Percentiles rank a stretch among this genome's conserved stretches.
These are phyloP conservation scores for Zosterops borbonicus DNA, from an alignment of 2,113 vertebrate species.

Conservation along the genomic window DNA sequence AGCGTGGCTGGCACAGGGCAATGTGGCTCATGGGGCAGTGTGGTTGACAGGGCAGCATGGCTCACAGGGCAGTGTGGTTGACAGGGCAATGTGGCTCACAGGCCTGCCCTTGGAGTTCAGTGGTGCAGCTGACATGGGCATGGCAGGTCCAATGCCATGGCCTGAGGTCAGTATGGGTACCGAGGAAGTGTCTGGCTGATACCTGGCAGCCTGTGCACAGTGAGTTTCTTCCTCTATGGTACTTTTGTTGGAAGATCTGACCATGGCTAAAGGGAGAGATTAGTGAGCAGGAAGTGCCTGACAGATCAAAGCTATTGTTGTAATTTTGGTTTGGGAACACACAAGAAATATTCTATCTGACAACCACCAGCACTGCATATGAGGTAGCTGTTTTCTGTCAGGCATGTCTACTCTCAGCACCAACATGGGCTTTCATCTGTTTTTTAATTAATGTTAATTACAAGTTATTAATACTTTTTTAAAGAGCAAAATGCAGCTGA, in stretches of 20 bases:
- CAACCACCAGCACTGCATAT: neutral
- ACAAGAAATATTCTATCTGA: neutral
- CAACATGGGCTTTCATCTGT: constrained; percentile 36
- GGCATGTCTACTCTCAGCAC: neutral
- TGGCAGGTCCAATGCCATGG: neutral
- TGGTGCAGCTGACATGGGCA: neutral
- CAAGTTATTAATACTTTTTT: constrained; percentile 22
- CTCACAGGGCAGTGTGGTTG: too few relatives aligned
- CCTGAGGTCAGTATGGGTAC: fast-evolving
- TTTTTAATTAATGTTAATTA: constrained; percentile 57
- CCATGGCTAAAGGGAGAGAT: neutral
- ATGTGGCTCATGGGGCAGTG: too few relatives aligned
- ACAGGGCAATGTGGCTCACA: neutral
- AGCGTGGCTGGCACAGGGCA: too few relatives aligned
- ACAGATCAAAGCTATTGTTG: constrained; percentile 31
- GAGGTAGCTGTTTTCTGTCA: constrained; percentile 55
- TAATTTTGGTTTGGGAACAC: constrained; percentile 13
- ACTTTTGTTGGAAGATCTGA: neutral
- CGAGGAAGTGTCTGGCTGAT: neutral
- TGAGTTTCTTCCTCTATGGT: neutral
- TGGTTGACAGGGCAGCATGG: too few relatives aligned
- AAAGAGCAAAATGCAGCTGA: constrained; percentile 46
- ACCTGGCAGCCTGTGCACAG: neutral
- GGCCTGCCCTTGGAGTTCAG: neutral
- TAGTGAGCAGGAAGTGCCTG: constrained; percentile 24